These are phyloP conservation scores for Acropternis orthonyx DNA, from an alignment of 2,797 vertebrate genomes.

Conservation along the genomic window DNA sequence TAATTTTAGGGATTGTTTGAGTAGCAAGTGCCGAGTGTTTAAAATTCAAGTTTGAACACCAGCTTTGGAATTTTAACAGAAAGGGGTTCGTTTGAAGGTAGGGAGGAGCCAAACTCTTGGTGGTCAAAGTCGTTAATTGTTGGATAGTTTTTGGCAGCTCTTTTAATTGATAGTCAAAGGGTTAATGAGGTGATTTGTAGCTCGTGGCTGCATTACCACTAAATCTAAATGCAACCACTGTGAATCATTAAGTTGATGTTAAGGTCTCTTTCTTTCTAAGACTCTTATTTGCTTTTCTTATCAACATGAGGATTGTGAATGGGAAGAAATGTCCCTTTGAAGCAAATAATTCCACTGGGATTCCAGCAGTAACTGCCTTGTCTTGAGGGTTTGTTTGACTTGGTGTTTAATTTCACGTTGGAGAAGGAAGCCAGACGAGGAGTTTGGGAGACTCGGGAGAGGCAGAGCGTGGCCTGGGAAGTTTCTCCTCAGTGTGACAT, in stretches of 20 bases:
- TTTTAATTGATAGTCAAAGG: background rate
- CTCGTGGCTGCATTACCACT: background rate
- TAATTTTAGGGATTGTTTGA: background rate
- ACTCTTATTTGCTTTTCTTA: conserved; percentile 29
- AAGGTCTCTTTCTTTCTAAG: background rate
- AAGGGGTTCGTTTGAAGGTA: background rate
- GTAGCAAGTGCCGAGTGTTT: background rate
- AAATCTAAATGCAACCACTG: background rate
- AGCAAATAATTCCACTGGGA: background rate
- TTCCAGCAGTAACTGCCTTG: background rate
- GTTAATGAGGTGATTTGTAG: background rate
- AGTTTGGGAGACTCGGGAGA: background rate
- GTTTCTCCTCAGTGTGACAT: background rate
- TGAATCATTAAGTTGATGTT: background rate
- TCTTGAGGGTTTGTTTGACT: background rate
- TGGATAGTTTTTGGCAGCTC: background rate
- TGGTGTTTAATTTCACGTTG: background rate
- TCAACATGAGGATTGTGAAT: background rate
- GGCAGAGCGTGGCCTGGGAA: background rate
- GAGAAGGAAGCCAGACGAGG: background rate
- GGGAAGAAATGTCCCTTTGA: conserved; percentile 4
- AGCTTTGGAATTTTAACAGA: background rate
- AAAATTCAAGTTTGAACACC: background rate
- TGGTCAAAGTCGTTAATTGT: background rate
- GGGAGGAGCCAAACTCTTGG: background rate